A percentile compares a stretch with the other conserved stretches of the same genome.
Evolutionary conservation across 2,113 vertebrate genomes (phyloP).

Genomic region (Bufo bufo): DNA sequence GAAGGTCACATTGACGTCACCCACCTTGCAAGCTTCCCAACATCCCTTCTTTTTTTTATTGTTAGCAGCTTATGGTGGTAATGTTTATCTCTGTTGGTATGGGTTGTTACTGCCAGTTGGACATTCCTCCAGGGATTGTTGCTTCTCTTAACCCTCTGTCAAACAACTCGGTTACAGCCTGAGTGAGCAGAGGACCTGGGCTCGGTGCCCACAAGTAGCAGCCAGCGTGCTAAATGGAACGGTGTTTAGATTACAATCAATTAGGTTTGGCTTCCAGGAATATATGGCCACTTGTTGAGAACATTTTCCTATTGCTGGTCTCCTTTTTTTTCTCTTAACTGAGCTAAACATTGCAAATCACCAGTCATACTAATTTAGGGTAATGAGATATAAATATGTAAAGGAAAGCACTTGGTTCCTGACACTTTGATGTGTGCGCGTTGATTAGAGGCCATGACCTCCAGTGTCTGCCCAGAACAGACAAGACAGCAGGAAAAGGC

Average conservation of each 20-base stretch:
- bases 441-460: conserved; percentile 21
- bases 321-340: background rate
- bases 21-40: background rate
- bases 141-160: conserved; percentile 63
- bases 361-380: background rate
- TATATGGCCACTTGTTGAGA: conserved; percentile 47
- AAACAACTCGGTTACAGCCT: conserved; percentile 67
- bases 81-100: conserved; percentile 60
- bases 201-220: conserved; percentile 68
- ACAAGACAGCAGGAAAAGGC: background rate
- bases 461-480: background rate
- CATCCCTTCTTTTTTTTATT: background rate
- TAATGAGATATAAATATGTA: conserved; percentile 34
- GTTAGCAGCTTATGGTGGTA: conserved; percentile 61
- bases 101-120: conserved; percentile 63
- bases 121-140: conserved; percentile 67
- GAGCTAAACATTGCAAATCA: conserved; percentile 30
- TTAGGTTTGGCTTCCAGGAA: conserved; percentile 50
- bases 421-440: conserved; percentile 4
- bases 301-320: conserved; percentile 40
- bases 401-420: background rate
- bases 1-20: conserved; percentile 19
- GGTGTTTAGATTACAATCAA: conserved; percentile 60
- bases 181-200: conserved; percentile 68
- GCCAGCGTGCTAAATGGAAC: conserved; percentile 69